Percentiles rank a stretch among this genome's conserved stretches.
Evolutionary conservation across 2,888 invertebrate genomes (phyloP).

Genomic region (Sussaba pulchella): DNA sequence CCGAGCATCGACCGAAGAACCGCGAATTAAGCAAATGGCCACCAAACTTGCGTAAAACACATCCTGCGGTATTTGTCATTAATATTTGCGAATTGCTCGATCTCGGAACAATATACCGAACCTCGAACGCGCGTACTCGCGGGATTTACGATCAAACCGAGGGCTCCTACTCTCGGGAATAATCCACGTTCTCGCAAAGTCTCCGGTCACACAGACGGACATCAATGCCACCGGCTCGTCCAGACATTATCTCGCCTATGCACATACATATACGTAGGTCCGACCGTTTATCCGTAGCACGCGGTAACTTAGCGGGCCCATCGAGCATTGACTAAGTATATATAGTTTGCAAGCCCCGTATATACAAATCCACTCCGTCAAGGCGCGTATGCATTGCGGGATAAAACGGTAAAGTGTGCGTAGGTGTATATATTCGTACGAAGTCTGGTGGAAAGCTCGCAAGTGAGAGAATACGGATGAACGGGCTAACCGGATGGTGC

Average conservation of each 20-base stretch:
- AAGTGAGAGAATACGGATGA: conserved; percentile 46
- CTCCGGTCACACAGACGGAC: conserved; percentile 52
- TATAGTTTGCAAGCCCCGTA: conserved; percentile 38
- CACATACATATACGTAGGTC: conserved; percentile 26
- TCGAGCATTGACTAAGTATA: conserved; percentile 33
- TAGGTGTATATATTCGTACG: conserved; percentile 54
- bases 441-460: conserved; percentile 43
- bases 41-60: conserved; percentile 2
- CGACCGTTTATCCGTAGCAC: conserved; percentile 47
- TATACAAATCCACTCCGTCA: conserved; percentile 52
- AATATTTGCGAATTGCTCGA: conserved; percentile 33
- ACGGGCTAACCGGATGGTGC: conserved; percentile 57
- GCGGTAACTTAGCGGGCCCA: conserved; percentile 37
- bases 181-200: conserved; percentile 41
- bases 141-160: conserved; percentile 10
- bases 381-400: not conserved
- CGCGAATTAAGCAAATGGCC: conserved; percentile 4
- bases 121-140: conserved; percentile 5
- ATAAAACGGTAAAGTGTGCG: conserved; percentile 3
- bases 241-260: conserved; percentile 52
- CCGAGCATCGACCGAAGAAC: not conserved
- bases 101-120: not conserved
- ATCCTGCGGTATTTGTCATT: conserved; percentile 27
- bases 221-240: conserved; percentile 52
- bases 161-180: conserved; percentile 36